Percentiles rank a stretch among this genome's conserved stretches.
Conservation (phyloP, 2,797 vertebrate species). For the Varecia variegata region DNA sequence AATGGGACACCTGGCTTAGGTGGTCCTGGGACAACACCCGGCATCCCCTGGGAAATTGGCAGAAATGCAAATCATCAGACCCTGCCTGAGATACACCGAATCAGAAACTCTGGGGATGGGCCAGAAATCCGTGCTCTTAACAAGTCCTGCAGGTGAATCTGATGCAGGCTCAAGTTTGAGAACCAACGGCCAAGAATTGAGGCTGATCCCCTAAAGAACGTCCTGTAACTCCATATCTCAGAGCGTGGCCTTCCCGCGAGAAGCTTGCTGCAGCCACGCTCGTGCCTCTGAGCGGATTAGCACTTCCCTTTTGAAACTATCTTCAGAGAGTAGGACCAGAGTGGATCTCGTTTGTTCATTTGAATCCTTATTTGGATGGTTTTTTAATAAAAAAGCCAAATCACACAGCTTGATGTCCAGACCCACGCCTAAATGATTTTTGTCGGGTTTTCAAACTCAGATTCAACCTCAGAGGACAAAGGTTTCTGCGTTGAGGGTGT, state of each 20-base stretch:
- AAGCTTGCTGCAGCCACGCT: neutral
- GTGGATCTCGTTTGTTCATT: neutral
- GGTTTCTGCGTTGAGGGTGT: neutral
- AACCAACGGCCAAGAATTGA: neutral
- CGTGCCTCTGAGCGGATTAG: neutral
- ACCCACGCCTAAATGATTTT: neutral
- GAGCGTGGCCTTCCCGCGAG: neutral
- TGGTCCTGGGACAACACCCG: neutral
- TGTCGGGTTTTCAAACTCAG: constrained; percentile 1
- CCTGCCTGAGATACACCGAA: too few relatives aligned
- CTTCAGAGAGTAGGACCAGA: neutral
- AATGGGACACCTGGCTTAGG: neutral
- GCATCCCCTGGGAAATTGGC: neutral
- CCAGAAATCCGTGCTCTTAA: neutral
- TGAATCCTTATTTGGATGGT: neutral
- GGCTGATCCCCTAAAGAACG: neutral
- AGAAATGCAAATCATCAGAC: neutral
- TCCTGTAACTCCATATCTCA: neutral
- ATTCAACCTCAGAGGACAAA: neutral
- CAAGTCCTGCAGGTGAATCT: neutral
- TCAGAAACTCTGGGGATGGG: neutral
- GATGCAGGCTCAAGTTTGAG: neutral
- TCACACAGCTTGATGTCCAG: neutral
- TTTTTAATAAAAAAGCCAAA: neutral
- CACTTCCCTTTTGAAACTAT: neutral